A percentile compares a stretch with the other conserved stretches of the same genome.
Evolutionary conservation across 2,888 invertebrate species (phyloP).

Genomic region (Cyaniris semiargus): DNA sequence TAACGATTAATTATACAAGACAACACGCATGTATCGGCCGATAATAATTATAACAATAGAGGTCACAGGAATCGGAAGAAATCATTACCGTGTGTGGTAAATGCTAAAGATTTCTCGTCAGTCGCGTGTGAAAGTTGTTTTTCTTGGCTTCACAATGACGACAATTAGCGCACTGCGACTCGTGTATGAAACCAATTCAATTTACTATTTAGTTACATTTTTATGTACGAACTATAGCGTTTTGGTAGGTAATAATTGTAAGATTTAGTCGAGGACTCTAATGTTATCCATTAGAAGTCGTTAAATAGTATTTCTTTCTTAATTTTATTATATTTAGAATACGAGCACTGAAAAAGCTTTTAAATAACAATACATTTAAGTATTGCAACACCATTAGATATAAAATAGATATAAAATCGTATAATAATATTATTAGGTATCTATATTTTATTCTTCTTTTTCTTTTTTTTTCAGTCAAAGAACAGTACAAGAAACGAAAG

Average conservation of each 20-base stretch:
- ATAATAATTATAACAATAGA: slow-evolving; percentile 23
- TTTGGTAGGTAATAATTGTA: neutral
- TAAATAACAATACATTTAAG: too few relatives aligned
- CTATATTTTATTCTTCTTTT: neutral
- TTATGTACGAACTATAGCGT: neutral
- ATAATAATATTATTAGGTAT: too few relatives aligned
- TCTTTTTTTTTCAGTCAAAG: slow-evolving; percentile 83
- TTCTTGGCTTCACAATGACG: slow-evolving; percentile 54
- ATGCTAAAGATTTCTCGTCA: slow-evolving; percentile 57
- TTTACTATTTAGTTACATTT: slow-evolving; percentile 27
- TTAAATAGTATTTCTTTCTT: too few relatives aligned
- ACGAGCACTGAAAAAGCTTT: too few relatives aligned
- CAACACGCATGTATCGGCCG: neutral
- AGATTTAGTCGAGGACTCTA: too few relatives aligned
- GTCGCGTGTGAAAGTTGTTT: slow-evolving; percentile 74
- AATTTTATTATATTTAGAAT: neutral
- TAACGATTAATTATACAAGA: neutral
- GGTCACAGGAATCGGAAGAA: slow-evolving; percentile 59
- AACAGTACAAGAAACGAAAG: slow-evolving; percentile 92
- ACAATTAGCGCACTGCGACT: slow-evolving; percentile 32
- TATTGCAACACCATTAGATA: too few relatives aligned
- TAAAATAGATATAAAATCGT: too few relatives aligned
- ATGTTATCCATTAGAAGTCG: neutral
- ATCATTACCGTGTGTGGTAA: slow-evolving; percentile 47
- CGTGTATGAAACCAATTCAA: slow-evolving; percentile 21